Conservation (phyloP, 2,888 invertebrate genomes). For the Nephrotoma appendiculata region DNA sequence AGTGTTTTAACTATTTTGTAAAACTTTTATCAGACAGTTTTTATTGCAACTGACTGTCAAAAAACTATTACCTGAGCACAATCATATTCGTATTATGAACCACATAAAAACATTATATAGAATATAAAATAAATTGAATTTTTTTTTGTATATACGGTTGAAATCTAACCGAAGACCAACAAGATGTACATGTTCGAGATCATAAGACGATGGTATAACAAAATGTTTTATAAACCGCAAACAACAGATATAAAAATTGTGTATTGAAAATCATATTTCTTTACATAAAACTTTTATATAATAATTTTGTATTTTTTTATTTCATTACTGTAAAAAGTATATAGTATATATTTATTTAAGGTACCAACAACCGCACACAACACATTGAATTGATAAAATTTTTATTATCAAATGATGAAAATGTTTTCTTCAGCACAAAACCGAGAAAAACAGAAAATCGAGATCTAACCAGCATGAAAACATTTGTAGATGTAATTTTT, state of each 20-base stretch:
- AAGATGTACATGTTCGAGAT: not conserved
- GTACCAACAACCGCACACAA: not conserved
- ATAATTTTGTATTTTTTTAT: not conserved
- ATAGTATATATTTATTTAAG: not conserved
- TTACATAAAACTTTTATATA: not conserved
- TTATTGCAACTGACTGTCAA: not conserved
- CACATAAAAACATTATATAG: not conserved
- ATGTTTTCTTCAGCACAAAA: not conserved
- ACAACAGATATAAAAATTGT: not conserved
- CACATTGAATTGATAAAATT: not conserved
- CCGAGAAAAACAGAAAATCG: not conserved
- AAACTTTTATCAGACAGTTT: not conserved
- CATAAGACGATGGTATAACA: not conserved
- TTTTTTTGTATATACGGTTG: not conserved
- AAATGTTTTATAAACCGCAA: not conserved
- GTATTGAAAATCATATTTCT: not conserved
- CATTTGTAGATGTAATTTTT: not conserved
- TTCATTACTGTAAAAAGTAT: not conserved
- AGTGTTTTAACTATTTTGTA: not conserved
- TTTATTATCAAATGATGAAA: not conserved
- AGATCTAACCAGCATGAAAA: not conserved
- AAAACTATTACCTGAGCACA: not conserved
- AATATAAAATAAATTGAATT: not conserved
- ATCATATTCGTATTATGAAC: not conserved
- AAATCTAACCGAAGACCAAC: not conserved